These are phyloP conservation scores for Echinarachnius parma DNA, from an alignment of 53 echinoderm and acorn worm genomes.

Conservation along the genomic window DNA sequence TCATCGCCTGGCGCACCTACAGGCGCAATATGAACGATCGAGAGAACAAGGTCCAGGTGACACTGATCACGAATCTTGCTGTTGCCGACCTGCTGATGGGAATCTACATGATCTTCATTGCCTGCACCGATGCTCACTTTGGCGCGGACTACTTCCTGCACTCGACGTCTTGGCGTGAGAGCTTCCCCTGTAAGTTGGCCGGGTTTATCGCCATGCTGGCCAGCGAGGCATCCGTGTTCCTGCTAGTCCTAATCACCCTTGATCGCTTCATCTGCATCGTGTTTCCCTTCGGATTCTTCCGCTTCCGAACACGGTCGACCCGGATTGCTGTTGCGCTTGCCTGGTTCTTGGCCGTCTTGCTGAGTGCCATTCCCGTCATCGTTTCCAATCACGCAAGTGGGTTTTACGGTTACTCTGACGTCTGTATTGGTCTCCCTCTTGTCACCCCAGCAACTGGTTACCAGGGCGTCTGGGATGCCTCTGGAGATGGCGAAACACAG, in stretches of 20 bases:
- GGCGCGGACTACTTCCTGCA: conserved; percentile 53
- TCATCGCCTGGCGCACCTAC: conserved; percentile 48
- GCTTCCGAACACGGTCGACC: conserved; percentile 45
- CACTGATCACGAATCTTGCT: conserved; percentile 56
- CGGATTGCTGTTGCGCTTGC: conserved; percentile 13
- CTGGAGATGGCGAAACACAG: conserved; percentile 4
- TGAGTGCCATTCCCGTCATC: conserved; percentile 50
- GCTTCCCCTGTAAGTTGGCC: conserved; percentile 44
- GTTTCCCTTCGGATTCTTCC: conserved; percentile 57
- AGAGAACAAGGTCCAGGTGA: conserved; percentile 40
- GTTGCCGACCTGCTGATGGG: conserved; percentile 66
- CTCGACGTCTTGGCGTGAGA: conserved; percentile 40
- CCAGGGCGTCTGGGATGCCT: conserved; percentile 22
- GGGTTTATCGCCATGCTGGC: conserved; percentile 60
- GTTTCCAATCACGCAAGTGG: conserved; percentile 27
- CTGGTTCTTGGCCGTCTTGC: conserved; percentile 43
- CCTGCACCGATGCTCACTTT: conserved; percentile 48
- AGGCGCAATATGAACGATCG: conserved; percentile 2
- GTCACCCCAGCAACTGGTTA: conserved; percentile 56
- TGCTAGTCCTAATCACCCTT: conserved; percentile 52
- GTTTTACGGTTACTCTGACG: conserved; percentile 67
- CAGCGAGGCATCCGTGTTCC: conserved; percentile 53
- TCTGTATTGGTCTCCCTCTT: conserved; percentile 62
- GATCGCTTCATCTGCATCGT: conserved; percentile 69
- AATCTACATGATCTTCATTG: conserved; percentile 57